Base-by-base conservation (phyloP, 2,888 invertebrate genomes). In the Euproctis similis region DNA sequence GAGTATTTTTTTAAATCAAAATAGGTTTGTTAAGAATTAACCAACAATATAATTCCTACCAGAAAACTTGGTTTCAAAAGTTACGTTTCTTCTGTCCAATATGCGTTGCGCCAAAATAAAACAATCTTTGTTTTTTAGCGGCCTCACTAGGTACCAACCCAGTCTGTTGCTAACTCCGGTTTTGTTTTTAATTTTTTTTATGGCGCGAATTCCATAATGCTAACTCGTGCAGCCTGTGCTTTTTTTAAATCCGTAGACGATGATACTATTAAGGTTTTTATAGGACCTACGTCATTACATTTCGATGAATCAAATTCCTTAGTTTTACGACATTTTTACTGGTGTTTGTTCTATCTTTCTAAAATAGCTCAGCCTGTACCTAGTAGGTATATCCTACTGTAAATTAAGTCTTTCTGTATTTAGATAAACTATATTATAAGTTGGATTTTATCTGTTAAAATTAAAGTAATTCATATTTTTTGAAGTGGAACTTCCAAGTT, bases 81-180 rank as follows among this genome's bases (percentile, higher is more conserved):
- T n/a, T n/a, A n/a, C 6, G 4, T 14, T 14, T 14, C 14, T 19
- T 25, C 26, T 25, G 8, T 9, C 5, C 9, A 27, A 24, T 48
- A 22, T 10, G 14, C 36, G 40, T 7, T 34, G 11, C 18, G 9
- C 53, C 31, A 14, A 6, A 14, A 4, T 14, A 14, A 14, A 14
- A 6, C 14, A 46, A 14, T 28, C 26, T 40, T n/a, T 19, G 28
- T 42, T 53, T 55, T n/a, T 53, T 51, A 52, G 46, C 47, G 49
- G 42, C 47, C 32, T 29, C 48, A 51, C 35, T 51, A 42, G 46
- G n/a, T n/a, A n/a, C n/a, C n/a, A n/a, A n/a, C n/a, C 46, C 52
- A 51, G 53, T 43, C 54, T 56, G 65, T 65, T 62, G 59, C 65
- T 63, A 63, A 49, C 53, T 46, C 50, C 33, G 28, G 39, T 59